These are phyloP conservation scores for Ploceus nigricollis DNA, from an alignment of 2,113 vertebrate species.

Conservation along the genomic window DNA sequence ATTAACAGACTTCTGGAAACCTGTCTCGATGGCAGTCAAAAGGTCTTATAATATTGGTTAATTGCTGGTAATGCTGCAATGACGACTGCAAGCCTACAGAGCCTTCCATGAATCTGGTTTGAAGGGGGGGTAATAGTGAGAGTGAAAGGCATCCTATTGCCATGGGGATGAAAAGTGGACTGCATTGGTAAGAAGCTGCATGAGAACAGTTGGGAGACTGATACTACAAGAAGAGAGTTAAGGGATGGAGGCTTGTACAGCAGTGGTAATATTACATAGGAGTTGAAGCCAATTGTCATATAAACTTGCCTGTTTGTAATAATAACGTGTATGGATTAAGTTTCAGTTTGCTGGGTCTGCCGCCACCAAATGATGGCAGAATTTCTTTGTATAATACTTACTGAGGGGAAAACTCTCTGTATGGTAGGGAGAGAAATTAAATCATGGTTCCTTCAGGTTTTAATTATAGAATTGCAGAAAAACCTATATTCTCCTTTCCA, in stretches of 20 bases:
- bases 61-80: not conserved
- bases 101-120: not conserved
- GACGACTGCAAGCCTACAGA: not conserved
- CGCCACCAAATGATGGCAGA: not conserved
- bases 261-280: not conserved
- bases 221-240: not conserved
- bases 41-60: not conserved
- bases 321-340: not conserved
- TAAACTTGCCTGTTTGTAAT: not conserved
- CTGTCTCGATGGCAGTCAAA: fast-evolving
- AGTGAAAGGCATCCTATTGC: not conserved
- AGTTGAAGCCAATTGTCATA: not conserved
- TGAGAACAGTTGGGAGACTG: not conserved
- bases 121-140: not conserved
- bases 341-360: not conserved
- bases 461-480: not conserved
- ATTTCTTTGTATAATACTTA: not conserved
- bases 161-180: not conserved
- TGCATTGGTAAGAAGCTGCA: not conserved
- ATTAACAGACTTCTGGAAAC: not conserved
- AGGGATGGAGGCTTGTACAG: not conserved
- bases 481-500: not conserved
- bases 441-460: not conserved
- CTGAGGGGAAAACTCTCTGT: not conserved
- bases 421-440: not conserved